Base-by-base conservation (phyloP, 2,113 vertebrate species). In the Anser cygnoides region DNA sequence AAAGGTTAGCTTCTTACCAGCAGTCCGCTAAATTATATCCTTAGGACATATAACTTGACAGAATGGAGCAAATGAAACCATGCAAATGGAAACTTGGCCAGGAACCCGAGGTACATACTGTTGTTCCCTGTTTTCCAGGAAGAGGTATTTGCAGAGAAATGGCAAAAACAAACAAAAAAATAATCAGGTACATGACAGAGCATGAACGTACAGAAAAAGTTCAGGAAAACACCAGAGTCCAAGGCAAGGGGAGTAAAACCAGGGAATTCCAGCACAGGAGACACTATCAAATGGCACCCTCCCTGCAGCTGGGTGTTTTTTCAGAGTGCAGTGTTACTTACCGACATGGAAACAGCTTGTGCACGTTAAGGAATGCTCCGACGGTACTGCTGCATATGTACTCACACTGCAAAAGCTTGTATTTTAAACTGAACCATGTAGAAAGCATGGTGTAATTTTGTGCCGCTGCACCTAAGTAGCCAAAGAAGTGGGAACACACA, bases 141-240 rank as follows among this genome's bases (percentile, higher is more conserved):
- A 81, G 43, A 63, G 5, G 19, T 4, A 93, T 58, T 87, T 82
- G 39, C 15, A 66, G 41, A 82, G 15, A 70, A 93, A 70, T 0
- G 0, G 26, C 1, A 73, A 77, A 72, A n/a, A 9, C 17, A 43
- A 41, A 52, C 9, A 37, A 13, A 29, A 29, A 87, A 66, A 12
- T 9, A 29, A 78, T 6, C 19, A 52, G 11, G 25, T 29, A 37
- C 8, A 12, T 15, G 10, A 74, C 5, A 7, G 6, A 49, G 6
- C 1, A 0, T 2, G 13, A 15, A 44, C 0, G 0, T 11, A 39
- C 1, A 61, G 50, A 80, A 57, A 2, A 49, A 28, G 26, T 43
- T 11, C 52, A 4, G 7, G 31, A 31, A 16, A 35, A 70, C 7
- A 28, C 7, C 29, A n/a, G 20, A 62, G 12, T 25, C 19, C 44